Evolutionary conservation across 2,113 vertebrate genomes (phyloP), one percentile per base, ranked within the genome.

Genomic region (Panurus biarmicus): DNA sequence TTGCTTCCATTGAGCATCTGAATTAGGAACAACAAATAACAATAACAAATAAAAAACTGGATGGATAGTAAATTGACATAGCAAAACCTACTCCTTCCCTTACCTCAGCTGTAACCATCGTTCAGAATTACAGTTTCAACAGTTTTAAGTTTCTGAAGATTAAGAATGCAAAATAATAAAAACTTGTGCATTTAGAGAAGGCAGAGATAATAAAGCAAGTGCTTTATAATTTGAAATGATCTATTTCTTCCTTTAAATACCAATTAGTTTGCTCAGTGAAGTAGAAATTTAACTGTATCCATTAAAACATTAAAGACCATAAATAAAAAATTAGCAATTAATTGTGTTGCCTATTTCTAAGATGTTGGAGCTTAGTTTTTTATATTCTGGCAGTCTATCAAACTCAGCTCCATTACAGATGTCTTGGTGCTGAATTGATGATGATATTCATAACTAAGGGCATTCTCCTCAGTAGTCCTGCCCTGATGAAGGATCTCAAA

Each of bases 261-360:
- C 47, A 35, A 5, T 76, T 87, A 78, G 77, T 81, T 97, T 90
- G 93, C 74, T 93, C 80, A 81, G 53, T 93, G 88, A 97, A 96
- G 83, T 93, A 82, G 44, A 96, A 96, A 96, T 96, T 97, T 91
- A 94, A 85, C 95, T 96, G 97, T 97, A 97, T 96, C 94, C 90
- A 93, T 95, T 95, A 89, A 94, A 92, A 93, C 84, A 97, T 92
- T 96, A 91, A 96, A 96, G 82, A 96, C 60, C 90, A 97, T 97
- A 98, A 98, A 98, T 97, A 92, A 94, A 96, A 97, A 96, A 96
- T 57, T 86, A 94, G 94, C 88, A 93, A 97, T 97, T 97, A 98
- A 97, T 95, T 91, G 89, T 72, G 81, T 79, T 84, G 83, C 94
- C 79, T 94, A 4, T 94, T 96, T 94, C 96, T 92, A 95, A 96